A percentile compares a stretch with the other conserved stretches of the same genome.
Conservation (phyloP, 2,113 vertebrate genomes). For the Chamaetylas fuelleborni region DNA sequence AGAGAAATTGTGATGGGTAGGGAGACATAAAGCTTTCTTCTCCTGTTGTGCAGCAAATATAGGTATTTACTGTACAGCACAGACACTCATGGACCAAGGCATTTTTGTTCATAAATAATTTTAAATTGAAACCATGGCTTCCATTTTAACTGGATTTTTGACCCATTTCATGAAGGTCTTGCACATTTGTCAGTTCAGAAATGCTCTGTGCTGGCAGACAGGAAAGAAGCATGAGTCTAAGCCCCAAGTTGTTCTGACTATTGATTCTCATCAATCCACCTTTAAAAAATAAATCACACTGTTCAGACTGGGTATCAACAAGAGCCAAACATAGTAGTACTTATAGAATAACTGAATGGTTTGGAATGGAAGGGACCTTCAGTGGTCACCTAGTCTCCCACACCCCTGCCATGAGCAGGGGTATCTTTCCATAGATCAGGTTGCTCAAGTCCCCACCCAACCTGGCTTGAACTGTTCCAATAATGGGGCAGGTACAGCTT, state of each 20-base stretch:
- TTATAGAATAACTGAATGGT: not conserved
- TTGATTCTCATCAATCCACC: not conserved
- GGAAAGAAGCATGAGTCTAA: not conserved
- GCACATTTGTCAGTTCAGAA: not conserved
- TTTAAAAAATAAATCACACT: not conserved
- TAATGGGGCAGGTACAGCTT: not conserved
- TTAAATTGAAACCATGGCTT: not conserved
- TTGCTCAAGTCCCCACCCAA: not conserved
- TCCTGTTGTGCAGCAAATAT: not conserved
- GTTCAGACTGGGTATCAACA: not conserved
- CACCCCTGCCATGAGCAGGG: not conserved
- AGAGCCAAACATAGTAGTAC: not conserved
- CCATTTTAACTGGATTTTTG: not conserved
- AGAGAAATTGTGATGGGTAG: not conserved
- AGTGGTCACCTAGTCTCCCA: not conserved
- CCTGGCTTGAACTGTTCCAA: not conserved
- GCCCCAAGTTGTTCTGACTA: not conserved
- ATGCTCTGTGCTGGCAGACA: not conserved
- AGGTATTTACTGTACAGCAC: not conserved
- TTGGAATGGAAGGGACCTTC: not conserved
- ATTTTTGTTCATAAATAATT: not conserved
- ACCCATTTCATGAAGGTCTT: not conserved
- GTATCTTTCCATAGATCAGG: not conserved
- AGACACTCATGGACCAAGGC: not conserved
- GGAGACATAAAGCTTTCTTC: not conserved